A percentile compares a stretch with the other conserved stretches of the same genome.
These are phyloP conservation scores for Lepus americanus DNA, from an alignment of 2,113 vertebrate genomes.

Conservation along the genomic window DNA sequence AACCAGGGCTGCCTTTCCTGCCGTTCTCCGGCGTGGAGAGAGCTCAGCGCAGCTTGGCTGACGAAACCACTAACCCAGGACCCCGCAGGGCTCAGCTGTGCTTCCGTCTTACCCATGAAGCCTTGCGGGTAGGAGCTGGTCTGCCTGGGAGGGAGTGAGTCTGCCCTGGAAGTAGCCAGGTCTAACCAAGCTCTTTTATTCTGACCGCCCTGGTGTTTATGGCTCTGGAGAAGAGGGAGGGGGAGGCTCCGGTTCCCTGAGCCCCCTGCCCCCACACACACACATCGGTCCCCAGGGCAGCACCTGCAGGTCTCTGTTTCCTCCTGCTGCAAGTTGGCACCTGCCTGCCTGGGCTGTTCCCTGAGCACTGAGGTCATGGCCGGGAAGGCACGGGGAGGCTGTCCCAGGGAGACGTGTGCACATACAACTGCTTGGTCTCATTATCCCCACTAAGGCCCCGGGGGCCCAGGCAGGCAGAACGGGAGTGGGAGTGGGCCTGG, in stretches of 20 bases:
- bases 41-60: too few species aligned
- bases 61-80: too few species aligned
- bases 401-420: neutral
- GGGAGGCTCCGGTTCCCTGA: neutral
- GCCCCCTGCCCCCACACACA: rapidly evolving
- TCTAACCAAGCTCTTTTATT: neutral
- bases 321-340: neutral
- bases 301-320: rapidly evolving
- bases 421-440: neutral
- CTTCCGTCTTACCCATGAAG: too few species aligned
- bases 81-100: neutral
- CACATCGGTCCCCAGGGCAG: too few species aligned
- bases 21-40: neutral
- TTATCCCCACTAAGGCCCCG: neutral
- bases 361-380: neutral
- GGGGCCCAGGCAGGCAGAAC: neutral
- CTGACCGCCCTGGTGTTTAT: neutral
- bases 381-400: neutral
- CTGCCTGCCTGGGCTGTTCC: neutral
- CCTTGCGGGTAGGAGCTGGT: neutral
- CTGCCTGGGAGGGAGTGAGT: neutral
- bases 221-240: neutral
- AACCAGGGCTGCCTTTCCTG: neutral
- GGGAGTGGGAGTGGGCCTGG: neutral
- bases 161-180: rapidly evolving